These are phyloP conservation scores for Galeruca laticollis DNA, from an alignment of 2,888 invertebrate genomes.

Conservation along the genomic window DNA sequence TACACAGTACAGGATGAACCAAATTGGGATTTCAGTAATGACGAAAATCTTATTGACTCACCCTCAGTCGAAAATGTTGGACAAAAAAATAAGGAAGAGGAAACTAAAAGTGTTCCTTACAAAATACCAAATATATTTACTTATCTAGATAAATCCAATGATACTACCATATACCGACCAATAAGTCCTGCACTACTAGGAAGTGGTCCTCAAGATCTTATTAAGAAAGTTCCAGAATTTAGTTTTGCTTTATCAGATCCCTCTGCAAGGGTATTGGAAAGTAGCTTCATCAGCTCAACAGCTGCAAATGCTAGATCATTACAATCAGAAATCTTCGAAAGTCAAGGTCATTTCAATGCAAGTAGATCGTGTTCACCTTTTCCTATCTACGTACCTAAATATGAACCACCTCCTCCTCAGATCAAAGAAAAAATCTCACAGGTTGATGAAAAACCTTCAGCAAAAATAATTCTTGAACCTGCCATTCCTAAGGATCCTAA, in stretches of 20 bases:
- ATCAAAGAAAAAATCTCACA: slow-evolving; percentile 5
- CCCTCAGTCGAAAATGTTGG: background rate
- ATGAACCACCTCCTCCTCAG: slow-evolving; percentile 29
- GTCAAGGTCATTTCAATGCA: slow-evolving; percentile 64
- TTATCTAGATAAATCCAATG: slow-evolving; percentile 53
- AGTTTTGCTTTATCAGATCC: slow-evolving; percentile 57
- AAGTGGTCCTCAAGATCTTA: slow-evolving; percentile 43
- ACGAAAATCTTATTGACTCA: background rate
- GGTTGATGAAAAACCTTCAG: slow-evolving; percentile 32
- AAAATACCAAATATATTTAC: slow-evolving; percentile 50
- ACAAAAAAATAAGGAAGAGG: background rate
- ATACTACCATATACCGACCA: slow-evolving; percentile 53
- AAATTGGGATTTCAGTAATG: background rate
- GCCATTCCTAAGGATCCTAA: slow-evolving; percentile 52
- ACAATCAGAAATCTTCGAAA: slow-evolving; percentile 64
- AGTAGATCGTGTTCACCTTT: slow-evolving; percentile 60
- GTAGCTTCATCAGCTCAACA: slow-evolving; percentile 50
- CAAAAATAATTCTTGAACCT: slow-evolving; percentile 50
- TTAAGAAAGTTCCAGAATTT: slow-evolving; percentile 57
- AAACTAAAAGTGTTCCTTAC: slow-evolving; percentile 14
- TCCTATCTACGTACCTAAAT: slow-evolving; percentile 59
- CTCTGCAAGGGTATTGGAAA: slow-evolving; percentile 55
- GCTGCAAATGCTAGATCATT: slow-evolving; percentile 54
- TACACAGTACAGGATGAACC: background rate
- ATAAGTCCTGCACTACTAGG: slow-evolving; percentile 43